Conservation (phyloP, 2,888 invertebrate species). For the Bembecia ichneumoniformis region DNA sequence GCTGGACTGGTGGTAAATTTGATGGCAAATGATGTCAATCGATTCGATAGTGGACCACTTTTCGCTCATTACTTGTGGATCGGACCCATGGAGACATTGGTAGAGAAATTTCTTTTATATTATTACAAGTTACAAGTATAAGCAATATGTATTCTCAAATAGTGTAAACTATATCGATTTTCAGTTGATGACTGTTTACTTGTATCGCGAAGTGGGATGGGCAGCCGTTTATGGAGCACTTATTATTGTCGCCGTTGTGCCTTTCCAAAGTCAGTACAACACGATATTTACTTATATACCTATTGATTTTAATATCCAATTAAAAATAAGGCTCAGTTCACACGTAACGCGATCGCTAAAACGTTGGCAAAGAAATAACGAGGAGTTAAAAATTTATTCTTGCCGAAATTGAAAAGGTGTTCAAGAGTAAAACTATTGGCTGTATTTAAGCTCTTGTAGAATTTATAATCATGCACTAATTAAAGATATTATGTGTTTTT, state of each 20-base stretch:
- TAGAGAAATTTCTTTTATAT: conserved; percentile 32
- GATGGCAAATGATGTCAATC: conserved; percentile 83
- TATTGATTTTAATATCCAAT: too few species aligned
- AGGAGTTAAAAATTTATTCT: background rate
- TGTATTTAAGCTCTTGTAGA: too few species aligned
- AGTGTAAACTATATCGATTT: conserved; percentile 10
- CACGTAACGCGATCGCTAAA: too few species aligned
- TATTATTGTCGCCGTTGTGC: conserved; percentile 58
- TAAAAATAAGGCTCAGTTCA: too few species aligned
- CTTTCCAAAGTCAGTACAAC: conserved; percentile 53
- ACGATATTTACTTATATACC: background rate
- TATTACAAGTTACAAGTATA: background rate
- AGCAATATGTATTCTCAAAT: background rate
- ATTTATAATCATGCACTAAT: too few species aligned
- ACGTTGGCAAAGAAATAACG: too few species aligned
- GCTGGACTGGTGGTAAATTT: conserved; percentile 71
- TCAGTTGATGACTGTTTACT: conserved; percentile 60
- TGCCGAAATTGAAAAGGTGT: too few species aligned
- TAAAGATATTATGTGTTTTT: too few species aligned
- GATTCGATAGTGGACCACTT: conserved; percentile 79
- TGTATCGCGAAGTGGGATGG: conserved; percentile 68
- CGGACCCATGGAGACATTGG: conserved; percentile 78
- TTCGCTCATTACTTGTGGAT: conserved; percentile 83
- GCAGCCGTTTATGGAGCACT: conserved; percentile 67
- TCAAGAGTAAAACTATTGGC: too few species aligned